Evolutionary conservation across 2,888 invertebrate genomes (phyloP).

Genomic region (Hemithea aestivaria): DNA sequence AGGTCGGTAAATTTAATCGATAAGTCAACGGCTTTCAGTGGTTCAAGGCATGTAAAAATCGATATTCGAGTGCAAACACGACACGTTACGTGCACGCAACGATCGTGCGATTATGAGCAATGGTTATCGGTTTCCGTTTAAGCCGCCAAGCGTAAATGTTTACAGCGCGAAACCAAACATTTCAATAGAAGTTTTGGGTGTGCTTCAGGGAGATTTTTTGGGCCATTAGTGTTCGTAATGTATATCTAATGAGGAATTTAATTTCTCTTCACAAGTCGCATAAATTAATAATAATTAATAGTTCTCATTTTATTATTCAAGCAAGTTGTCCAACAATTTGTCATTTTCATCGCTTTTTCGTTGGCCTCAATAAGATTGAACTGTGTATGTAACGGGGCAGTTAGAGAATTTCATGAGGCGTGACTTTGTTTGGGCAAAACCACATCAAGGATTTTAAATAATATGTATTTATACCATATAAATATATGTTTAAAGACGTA

Average conservation of each 20-base stretch:
- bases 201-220: slow-evolving; percentile 24
- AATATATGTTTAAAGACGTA: too few species aligned
- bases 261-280: too few species aligned
- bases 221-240: slow-evolving; percentile 21
- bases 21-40: slow-evolving; percentile 3
- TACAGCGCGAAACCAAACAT: slow-evolving; percentile 24
- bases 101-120: slow-evolving; percentile 30
- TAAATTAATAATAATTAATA: too few species aligned
- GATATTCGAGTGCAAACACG: slow-evolving; percentile 23
- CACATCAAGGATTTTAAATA: too few species aligned
- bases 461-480: too few species aligned
- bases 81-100: slow-evolving; percentile 24
- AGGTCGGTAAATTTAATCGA: slow-evolving; percentile 1
- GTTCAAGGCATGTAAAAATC: slow-evolving; percentile 18
- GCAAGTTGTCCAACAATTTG: too few species aligned
- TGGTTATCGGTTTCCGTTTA: slow-evolving; percentile 31
- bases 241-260: slow-evolving; percentile 5
- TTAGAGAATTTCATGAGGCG: too few species aligned
- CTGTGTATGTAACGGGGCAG: too few species aligned
- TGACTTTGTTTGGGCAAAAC: too few species aligned
- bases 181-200: slow-evolving; percentile 17
- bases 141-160: slow-evolving; percentile 33
- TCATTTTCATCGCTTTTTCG: too few species aligned
- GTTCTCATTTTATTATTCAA: too few species aligned
- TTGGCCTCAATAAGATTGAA: too few species aligned